These are phyloP conservation scores for Tylochromis polylepis DNA, from an alignment of 2,113 vertebrate species.

Conservation along the genomic window DNA sequence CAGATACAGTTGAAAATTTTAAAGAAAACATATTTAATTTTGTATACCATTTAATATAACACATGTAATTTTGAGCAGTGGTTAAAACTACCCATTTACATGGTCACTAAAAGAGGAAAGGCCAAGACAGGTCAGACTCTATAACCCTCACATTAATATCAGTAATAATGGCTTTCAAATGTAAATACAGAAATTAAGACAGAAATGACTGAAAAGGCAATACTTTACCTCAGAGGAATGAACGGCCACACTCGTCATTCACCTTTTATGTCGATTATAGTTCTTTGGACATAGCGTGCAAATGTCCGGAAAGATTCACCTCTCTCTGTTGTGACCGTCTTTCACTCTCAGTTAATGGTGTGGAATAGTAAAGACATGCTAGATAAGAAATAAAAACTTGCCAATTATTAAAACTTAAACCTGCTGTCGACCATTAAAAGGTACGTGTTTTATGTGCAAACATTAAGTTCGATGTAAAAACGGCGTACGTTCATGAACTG, in stretches of 20 bases:
- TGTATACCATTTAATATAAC: background rate
- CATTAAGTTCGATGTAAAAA: background rate
- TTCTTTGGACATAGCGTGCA: background rate
- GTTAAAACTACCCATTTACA: background rate
- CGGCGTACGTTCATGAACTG: rapidly evolving
- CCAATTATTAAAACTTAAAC: background rate
- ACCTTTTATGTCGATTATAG: background rate
- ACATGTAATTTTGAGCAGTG: background rate
- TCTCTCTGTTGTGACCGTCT: background rate
- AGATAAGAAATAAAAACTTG: background rate
- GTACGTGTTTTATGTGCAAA: background rate
- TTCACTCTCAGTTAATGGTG: background rate
- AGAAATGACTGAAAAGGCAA: background rate
- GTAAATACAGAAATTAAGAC: background rate
- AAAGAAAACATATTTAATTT: background rate
- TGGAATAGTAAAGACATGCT: background rate
- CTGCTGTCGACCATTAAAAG: background rate
- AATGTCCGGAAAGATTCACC: background rate
- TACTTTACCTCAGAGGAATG: background rate
- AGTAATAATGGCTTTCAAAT: background rate
- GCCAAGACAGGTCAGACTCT: background rate
- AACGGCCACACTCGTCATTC: background rate
- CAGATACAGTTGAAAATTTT: background rate
- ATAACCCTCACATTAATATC: background rate
- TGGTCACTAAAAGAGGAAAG: background rate